These are phyloP conservation scores for Bruchidius siliquastri DNA, from an alignment of 2,888 invertebrate genomes.

Conservation along the genomic window DNA sequence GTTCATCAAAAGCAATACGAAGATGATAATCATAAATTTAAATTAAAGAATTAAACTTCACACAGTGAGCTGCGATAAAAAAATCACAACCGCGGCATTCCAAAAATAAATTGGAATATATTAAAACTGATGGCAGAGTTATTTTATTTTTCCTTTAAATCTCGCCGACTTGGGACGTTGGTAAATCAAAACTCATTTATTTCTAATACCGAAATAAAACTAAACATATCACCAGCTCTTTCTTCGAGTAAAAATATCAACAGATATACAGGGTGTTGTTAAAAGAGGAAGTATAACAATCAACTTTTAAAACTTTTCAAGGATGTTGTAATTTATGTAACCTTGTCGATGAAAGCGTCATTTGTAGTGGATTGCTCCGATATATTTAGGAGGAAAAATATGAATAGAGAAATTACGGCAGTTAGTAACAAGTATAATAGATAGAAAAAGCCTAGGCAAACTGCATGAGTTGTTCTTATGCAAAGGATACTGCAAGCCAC, in stretches of 20 bases:
- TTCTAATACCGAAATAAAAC: conserved; percentile 15
- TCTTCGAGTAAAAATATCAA: neutral
- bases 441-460: too few species aligned
- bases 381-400: too few species aligned
- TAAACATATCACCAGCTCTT: neutral
- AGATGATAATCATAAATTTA: neutral
- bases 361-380: too few species aligned
- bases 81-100: neutral
- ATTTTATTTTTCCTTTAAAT: conserved; percentile 10
- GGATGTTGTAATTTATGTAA: too few species aligned
- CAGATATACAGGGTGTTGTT: neutral
- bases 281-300: neutral
- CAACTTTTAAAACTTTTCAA: too few species aligned
- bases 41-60: neutral
- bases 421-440: too few species aligned
- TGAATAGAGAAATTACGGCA: too few species aligned
- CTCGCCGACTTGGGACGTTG: conserved; percentile 14
- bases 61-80: neutral
- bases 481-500: too few species aligned
- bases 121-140: neutral
- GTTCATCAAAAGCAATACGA: neutral
- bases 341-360: too few species aligned
- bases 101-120: neutral
- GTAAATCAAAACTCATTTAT: conserved; percentile 19
- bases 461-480: too few species aligned